A percentile compares a stretch with the other conserved stretches of the same genome.
These are phyloP conservation scores for Octomys mimax DNA, from an alignment of 2,797 vertebrate genomes.

Conservation along the genomic window DNA sequence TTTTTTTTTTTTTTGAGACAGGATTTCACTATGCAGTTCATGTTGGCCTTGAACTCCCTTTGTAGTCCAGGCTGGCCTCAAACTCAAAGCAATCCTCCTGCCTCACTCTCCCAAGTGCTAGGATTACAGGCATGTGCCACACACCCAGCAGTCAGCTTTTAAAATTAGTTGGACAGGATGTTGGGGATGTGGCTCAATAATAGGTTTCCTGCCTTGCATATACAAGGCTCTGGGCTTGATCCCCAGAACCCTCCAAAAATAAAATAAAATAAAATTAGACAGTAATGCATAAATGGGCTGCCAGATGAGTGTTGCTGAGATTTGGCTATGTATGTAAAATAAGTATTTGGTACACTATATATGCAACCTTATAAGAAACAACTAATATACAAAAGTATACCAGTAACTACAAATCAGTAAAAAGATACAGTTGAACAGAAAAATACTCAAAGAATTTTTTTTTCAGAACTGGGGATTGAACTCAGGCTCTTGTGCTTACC, in stretches of 20 bases:
- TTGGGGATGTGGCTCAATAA: background rate
- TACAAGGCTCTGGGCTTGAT: background rate
- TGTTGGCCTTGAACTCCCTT: too few relatives aligned
- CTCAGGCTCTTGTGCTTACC: too few relatives aligned
- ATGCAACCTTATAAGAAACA: background rate
- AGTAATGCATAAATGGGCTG: background rate
- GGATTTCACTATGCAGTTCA: too few relatives aligned
- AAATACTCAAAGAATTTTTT: slow-evolving; percentile 11
- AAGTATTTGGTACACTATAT: background rate
- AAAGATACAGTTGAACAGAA: background rate
- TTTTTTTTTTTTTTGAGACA: background rate
- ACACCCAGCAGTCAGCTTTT: too few relatives aligned
- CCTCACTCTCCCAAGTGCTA: too few relatives aligned
- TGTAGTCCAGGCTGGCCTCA: too few relatives aligned
- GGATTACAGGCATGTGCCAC: too few relatives aligned
- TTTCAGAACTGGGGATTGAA: too few relatives aligned
- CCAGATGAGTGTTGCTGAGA: background rate
- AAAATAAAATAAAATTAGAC: background rate
- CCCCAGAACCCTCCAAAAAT: background rate
- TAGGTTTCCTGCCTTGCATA: background rate
- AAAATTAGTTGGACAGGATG: too few relatives aligned
- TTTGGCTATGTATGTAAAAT: background rate
- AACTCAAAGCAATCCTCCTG: too few relatives aligned
- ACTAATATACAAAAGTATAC: background rate
- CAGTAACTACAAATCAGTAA: background rate